These are phyloP conservation scores for Chymomyza amoena DNA, from an alignment of 2,888 invertebrate genomes.

Conservation along the genomic window DNA sequence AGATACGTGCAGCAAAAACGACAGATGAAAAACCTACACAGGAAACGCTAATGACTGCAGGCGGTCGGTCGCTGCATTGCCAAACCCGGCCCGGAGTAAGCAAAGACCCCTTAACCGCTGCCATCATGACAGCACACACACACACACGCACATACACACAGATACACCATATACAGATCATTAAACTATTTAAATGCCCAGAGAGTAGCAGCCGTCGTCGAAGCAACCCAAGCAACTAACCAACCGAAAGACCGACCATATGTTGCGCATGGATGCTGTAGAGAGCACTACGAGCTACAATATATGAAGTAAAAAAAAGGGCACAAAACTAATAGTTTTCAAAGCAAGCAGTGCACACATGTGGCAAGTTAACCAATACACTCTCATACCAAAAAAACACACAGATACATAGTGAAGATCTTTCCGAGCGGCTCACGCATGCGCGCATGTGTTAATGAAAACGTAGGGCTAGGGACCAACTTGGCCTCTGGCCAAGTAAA, in stretches of 20 bases:
- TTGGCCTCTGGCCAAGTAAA: conserved; percentile 2
- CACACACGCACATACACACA: not conserved
- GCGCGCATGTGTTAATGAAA: conserved; percentile 22
- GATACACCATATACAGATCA: conserved; percentile 56
- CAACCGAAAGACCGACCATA: conserved; percentile 54
- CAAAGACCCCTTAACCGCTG: conserved; percentile 4
- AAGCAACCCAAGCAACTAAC: not conserved
- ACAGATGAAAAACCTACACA: conserved; percentile 63
- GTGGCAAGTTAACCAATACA: conserved; percentile 52
- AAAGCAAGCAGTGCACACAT: conserved; percentile 69
- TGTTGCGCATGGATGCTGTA: conserved; percentile 50
- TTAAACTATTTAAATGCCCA: conserved; percentile 70
- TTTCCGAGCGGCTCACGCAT: not conserved
- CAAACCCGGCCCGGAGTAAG: conserved; percentile 14
- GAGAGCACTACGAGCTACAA: conserved; percentile 19
- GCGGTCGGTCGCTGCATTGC: conserved; percentile 24
- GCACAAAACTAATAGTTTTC: conserved; percentile 69
- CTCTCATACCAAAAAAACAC: not conserved
- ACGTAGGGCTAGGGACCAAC: not conserved
- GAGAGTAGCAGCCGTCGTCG: conserved; percentile 17
- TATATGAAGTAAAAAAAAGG: not conserved
- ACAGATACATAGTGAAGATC: not conserved
- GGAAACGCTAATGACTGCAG: conserved; percentile 68
- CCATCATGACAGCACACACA: conserved; percentile 1
- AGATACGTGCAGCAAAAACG: conserved; percentile 34